Evolutionary conservation across 2,797 vertebrate species (phyloP), one percentile per base, ranked within the genome.

Genomic region (Melanotaenia maccullochi): DNA sequence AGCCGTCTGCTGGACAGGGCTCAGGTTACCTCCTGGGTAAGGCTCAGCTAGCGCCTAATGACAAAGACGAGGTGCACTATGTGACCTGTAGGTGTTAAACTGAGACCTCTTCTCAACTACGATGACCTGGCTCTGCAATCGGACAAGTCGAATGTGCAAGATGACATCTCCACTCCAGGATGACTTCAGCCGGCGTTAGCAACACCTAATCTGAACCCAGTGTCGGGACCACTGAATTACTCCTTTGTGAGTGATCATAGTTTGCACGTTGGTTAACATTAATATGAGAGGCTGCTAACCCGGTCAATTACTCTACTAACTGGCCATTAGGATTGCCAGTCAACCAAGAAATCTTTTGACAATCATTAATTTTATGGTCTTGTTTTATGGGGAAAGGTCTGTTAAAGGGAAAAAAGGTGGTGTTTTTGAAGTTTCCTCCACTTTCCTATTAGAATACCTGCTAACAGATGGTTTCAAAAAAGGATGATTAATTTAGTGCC

Each of bases 81-180:
- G 71, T 86, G 84, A 92, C 87, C 87, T 57, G 68, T n/a, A 82
- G 89, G 89, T 71, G 86, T 89, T 85, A 85, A 87, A 89, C 78
- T 28, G 74, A 75, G 86, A 85, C 82, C 85, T 84, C 73, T 62
- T 60, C 78, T 77, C 74, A 4, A 30, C 81, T 60, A 30, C 0
- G 63, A 38, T 69, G 82, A 79, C 79, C 79, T 0, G 68, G 60
- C 73, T 71, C 63, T 56, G 55, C 42, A 0, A 61, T 73, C 47
- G 12, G 76, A 84, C 81, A 75, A 64, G 77, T 33, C 59, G 20
- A 67, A 76, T 66, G 79, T 85, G 83, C 8, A 36, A 76, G 40
- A 4, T 51, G 86, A 87, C 59, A 33, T 81, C 84, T 81, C 66
- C 64, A 77, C 72, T 72, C 54, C 51, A 49, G 0, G 61, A 5